Percentiles rank a stretch among this genome's conserved stretches.
Evolutionary conservation across 35 echinoderm and acorn worm species (phyloP).

Genomic region (Strongylocentrotus purpuratus): DNA sequence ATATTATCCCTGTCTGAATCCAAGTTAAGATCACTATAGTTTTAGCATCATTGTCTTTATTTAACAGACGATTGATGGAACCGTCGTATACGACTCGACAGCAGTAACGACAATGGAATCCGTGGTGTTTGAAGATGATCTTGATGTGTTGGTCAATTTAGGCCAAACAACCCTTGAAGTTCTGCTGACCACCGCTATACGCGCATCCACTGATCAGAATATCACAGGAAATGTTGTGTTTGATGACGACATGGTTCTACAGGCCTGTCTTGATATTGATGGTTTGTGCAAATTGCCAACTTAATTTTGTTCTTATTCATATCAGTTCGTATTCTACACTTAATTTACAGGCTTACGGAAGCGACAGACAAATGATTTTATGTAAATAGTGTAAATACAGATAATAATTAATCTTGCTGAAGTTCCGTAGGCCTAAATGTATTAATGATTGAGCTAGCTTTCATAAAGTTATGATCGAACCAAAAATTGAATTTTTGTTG

Average conservation of each 20-base stretch:
- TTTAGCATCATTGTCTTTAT: background rate
- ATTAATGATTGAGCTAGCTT: too few species aligned
- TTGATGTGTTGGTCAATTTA: background rate
- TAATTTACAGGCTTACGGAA: too few species aligned
- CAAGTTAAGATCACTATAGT: too few species aligned
- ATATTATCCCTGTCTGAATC: too few species aligned
- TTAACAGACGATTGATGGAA: background rate
- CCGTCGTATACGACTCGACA: background rate
- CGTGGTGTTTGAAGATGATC: conserved; percentile 44
- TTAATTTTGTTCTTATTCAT: too few species aligned
- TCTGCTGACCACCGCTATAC: background rate
- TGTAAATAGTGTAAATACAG: background rate
- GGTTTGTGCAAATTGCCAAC: background rate
- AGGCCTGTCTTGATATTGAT: conserved; percentile 25
- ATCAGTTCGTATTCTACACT: background rate
- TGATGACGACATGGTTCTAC: conserved; percentile 26
- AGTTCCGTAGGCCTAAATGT: too few species aligned
- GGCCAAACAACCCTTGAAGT: background rate
- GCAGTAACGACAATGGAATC: background rate
- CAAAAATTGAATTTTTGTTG: too few species aligned
- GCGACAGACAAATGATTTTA: too few species aligned
- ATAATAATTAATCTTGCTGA: too few species aligned
- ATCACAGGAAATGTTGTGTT: conserved; percentile 41
- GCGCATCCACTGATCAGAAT: conserved; percentile 13
- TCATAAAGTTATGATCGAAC: too few species aligned